Conservation (phyloP, 2,888 invertebrate species). For the Mesorhabditis spiculigera region DNA sequence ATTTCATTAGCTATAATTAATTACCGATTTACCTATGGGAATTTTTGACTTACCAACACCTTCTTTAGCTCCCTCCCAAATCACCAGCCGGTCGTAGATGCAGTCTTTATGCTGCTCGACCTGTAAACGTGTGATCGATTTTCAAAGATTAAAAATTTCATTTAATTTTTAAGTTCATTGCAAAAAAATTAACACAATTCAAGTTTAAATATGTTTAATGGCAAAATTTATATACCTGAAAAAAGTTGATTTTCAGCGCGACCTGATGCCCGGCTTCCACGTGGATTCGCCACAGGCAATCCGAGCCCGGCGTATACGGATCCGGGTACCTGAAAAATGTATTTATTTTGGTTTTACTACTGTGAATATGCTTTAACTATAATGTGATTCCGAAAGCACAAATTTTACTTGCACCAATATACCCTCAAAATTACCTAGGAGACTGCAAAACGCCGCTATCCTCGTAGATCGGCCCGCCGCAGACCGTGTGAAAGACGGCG, state of each 20-base stretch:
- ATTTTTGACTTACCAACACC: not conserved
- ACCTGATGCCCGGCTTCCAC: constrained; percentile 84
- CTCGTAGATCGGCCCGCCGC: constrained; percentile 36
- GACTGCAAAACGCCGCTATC: constrained; percentile 31
- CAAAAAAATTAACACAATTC: too few relatives aligned
- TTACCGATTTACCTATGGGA: too few relatives aligned
- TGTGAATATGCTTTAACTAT: constrained; percentile 65
- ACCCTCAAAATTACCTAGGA: not conserved
- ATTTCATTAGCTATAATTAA: too few relatives aligned
- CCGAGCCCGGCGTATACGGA: constrained; percentile 90
- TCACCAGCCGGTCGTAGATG: constrained; percentile 92
- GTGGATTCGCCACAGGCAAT: constrained; percentile 90
- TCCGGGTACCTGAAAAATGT: constrained; percentile 78
- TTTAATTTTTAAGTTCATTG: too few relatives aligned
- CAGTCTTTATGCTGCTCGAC: constrained; percentile 98
- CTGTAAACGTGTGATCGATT: constrained; percentile 54
- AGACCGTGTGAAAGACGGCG: constrained; percentile 35
- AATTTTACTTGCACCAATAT: not conserved
- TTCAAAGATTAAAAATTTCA: too few relatives aligned
- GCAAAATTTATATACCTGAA: constrained; percentile 70
- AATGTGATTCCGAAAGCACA: not conserved
- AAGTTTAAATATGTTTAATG: too few relatives aligned
- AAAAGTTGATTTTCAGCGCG: constrained; percentile 89
- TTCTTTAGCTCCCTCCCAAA: constrained; percentile 75
- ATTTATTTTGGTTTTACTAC: not conserved